Evolutionary conservation across 1,140 invertebrate genomes (phyloP).

Genomic region (Tetraneura akinire): DNA sequence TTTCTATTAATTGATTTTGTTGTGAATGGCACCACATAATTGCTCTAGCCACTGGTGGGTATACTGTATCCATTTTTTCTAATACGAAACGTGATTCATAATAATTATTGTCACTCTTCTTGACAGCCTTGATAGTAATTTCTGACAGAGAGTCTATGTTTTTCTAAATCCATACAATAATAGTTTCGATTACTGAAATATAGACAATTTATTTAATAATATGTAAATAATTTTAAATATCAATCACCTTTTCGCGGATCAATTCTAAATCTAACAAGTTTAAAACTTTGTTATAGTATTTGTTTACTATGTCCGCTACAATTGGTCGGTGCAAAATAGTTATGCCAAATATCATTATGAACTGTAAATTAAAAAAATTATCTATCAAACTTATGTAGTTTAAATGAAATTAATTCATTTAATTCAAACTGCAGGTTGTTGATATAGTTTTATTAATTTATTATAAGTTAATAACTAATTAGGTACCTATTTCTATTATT

Average conservation of each 20-base stretch:
- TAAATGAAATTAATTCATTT: too few relatives aligned
- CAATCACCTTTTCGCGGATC: background rate
- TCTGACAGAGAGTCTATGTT: conserved; percentile 56
- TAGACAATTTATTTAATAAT: too few relatives aligned
- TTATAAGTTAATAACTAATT: too few relatives aligned
- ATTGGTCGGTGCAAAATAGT: conserved; percentile 32
- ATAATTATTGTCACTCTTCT: conserved; percentile 63
- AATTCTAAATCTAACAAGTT: background rate
- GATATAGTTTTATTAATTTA: too few relatives aligned
- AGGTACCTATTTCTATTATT: too few relatives aligned
- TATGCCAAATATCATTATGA: conserved; percentile 32
- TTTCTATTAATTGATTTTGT: background rate
- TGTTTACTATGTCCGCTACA: background rate
- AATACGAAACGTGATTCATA: conserved; percentile 57
- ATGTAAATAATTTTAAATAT: background rate
- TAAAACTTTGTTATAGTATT: conserved; percentile 13
- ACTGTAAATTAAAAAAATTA: conserved; percentile 26
- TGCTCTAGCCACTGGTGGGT: conserved; percentile 63
- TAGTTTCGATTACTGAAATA: background rate
- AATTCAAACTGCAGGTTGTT: too few relatives aligned
- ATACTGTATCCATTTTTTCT: conserved; percentile 61
- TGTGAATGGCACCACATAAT: conserved; percentile 10
- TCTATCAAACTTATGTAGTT: background rate
- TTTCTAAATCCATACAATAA: conserved; percentile 1
- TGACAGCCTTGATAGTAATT: conserved; percentile 62